Evolutionary conservation across 2,888 invertebrate species (phyloP).

Genomic region (Drosophila barbarae): DNA sequence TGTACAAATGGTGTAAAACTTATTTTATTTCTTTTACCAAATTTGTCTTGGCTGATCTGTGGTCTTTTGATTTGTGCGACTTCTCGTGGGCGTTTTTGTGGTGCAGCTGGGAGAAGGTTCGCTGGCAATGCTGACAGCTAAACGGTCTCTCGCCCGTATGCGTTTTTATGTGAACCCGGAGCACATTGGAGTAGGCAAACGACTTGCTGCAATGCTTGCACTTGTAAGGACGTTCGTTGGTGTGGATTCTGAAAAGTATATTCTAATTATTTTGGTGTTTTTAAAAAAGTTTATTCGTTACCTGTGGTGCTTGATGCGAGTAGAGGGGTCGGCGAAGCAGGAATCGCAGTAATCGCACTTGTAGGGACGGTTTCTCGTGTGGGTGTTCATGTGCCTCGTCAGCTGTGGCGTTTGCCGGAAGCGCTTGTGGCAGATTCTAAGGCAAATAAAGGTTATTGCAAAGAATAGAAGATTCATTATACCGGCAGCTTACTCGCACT

Average conservation of each 20-base stretch:
- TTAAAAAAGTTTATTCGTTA: constrained; percentile 21
- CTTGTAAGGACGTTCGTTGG: constrained; percentile 76
- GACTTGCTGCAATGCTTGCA: constrained; percentile 72
- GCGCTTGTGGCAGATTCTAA: constrained; percentile 76
- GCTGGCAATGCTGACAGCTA: constrained; percentile 69
- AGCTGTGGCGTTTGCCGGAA: constrained; percentile 77
- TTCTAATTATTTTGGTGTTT: too few relatives aligned
- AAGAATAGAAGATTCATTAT: too few relatives aligned
- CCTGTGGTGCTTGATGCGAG: constrained; percentile 78
- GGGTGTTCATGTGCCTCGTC: constrained; percentile 75
- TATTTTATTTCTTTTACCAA: neutral
- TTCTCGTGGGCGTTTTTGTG: constrained; percentile 75
- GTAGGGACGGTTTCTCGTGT: constrained; percentile 77
- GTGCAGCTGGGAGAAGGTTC: constrained; percentile 72
- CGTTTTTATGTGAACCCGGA: constrained; percentile 73
- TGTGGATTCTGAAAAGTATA: constrained; percentile 65
- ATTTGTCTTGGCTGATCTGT: neutral
- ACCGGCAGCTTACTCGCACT: constrained; percentile 72
- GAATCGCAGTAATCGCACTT: constrained; percentile 76
- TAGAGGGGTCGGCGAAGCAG: constrained; percentile 78
- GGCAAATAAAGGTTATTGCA: neutral
- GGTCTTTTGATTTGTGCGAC: constrained; percentile 41
- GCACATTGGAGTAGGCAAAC: constrained; percentile 76
- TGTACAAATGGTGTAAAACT: neutral
- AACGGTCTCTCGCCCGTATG: constrained; percentile 78